These are phyloP conservation scores for Cryptotis parvus DNA, from an alignment of 2,113 vertebrate genomes.

Conservation along the genomic window DNA sequence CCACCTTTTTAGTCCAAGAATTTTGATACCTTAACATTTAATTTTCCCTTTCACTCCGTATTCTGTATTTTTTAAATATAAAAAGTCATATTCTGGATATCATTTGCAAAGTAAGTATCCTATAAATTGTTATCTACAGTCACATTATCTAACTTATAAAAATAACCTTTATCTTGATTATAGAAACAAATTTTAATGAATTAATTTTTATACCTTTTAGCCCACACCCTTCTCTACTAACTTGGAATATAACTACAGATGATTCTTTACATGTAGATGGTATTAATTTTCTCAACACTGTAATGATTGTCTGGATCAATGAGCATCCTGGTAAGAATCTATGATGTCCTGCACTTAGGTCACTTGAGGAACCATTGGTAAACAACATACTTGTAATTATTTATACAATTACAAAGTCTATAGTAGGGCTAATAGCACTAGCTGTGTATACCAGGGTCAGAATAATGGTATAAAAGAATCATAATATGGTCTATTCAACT, in stretches of 20 bases:
- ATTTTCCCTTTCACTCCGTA: not conserved
- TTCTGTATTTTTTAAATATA: not conserved
- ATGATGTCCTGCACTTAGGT: not conserved
- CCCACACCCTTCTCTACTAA: not conserved
- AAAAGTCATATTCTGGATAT: not conserved
- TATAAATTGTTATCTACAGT: not conserved
- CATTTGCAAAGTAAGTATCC: not conserved
- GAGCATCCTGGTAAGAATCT: not conserved
- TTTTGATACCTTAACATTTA: not conserved
- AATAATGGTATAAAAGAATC: not conserved
- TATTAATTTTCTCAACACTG: not conserved
- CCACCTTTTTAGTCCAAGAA: not conserved
- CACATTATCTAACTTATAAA: not conserved
- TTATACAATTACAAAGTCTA: not conserved
- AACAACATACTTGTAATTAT: not conserved
- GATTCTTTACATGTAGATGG: not conserved
- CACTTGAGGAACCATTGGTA: not conserved
- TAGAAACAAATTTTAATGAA: not conserved
- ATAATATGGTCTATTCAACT: not conserved
- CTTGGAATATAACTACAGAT: not conserved
- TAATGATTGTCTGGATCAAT: not conserved
- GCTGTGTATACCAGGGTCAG: not conserved
- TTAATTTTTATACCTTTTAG: not conserved
- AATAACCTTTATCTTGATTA: not conserved
- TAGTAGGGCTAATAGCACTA: not conserved